Conservation (phyloP, 2,888 invertebrate species). For the Pasiphila rectangulata region DNA sequence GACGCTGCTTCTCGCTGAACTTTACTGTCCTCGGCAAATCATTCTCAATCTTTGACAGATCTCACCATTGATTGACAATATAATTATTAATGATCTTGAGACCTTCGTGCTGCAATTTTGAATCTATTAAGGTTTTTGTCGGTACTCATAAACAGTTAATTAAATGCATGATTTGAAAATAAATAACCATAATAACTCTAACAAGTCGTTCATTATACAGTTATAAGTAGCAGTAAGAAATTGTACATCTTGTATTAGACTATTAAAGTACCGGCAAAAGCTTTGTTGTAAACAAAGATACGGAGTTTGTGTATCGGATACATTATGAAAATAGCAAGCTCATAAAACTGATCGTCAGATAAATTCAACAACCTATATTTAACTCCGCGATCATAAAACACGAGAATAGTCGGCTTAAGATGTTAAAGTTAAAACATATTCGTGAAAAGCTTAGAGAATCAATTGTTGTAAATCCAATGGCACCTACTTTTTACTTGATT, state of each 20-base stretch:
- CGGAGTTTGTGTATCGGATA: constrained; percentile 20
- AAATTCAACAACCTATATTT: constrained; percentile 32
- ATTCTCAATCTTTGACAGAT: constrained; percentile 46
- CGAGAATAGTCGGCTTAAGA: constrained; percentile 29
- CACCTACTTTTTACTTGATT: constrained; percentile 25
- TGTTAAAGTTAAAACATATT: constrained; percentile 23
- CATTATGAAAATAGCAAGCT: constrained; percentile 36
- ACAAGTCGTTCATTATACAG: constrained; percentile 20
- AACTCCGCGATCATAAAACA: constrained; percentile 33
- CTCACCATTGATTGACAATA: constrained; percentile 56
- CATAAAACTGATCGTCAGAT: constrained; percentile 33
- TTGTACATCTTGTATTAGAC: too few species aligned
- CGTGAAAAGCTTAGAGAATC: constrained; percentile 23
- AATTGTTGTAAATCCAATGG: constrained; percentile 26
- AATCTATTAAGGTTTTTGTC: constrained; percentile 31
- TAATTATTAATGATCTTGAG: constrained; percentile 59
- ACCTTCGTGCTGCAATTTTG: constrained; percentile 44
- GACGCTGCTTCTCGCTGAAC: constrained; percentile 41
- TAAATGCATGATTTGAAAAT: constrained; percentile 24
- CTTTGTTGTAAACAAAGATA: constrained; percentile 12
- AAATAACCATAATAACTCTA: constrained; percentile 19
- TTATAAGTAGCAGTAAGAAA: too few species aligned
- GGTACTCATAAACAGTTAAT: constrained; percentile 22
- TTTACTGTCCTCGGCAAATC: constrained; percentile 56
- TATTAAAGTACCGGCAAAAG: constrained; percentile 3